Conservation (phyloP, 2,888 invertebrate species). For the Metellina segmentata region DNA sequence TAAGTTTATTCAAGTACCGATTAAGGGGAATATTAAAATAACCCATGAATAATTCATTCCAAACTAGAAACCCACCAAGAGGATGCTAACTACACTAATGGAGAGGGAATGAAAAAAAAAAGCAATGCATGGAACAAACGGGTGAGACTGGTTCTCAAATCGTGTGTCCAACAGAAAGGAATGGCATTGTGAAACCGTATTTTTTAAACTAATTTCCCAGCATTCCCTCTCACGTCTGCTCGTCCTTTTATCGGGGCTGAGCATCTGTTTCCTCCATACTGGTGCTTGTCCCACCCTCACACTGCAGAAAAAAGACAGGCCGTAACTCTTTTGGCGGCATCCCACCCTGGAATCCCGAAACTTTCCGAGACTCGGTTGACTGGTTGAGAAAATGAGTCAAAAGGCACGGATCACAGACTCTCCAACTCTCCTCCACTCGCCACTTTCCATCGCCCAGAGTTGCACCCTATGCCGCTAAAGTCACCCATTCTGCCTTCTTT, state of each 20-base stretch:
- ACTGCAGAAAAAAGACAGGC: slow-evolving; percentile 7
- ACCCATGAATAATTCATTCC: too few species aligned
- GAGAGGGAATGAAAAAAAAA: too few species aligned
- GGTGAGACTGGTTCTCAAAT: too few species aligned
- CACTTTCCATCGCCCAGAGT: slow-evolving; percentile 31
- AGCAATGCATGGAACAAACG: too few species aligned
- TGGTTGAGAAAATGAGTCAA: slow-evolving; percentile 67
- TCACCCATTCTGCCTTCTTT: neutral
- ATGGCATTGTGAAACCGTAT: neutral
- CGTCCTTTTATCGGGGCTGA: slow-evolving; percentile 40
- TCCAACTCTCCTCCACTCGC: slow-evolving; percentile 54
- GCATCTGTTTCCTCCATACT: slow-evolving; percentile 42
- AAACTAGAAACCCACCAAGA: too few species aligned
- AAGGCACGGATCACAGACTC: slow-evolving; percentile 68
- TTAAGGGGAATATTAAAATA: too few species aligned
- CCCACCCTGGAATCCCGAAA: slow-evolving; percentile 46
- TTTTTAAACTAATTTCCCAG: slow-evolving; percentile 15
- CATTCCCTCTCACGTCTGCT: slow-evolving; percentile 10
- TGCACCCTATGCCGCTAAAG: slow-evolving; percentile 30
- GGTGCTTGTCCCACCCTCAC: slow-evolving; percentile 1
- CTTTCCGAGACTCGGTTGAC: slow-evolving; percentile 54
- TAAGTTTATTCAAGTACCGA: too few species aligned
- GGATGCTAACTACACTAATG: too few species aligned
- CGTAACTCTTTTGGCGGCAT: slow-evolving; percentile 50
- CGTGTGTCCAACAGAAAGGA: too few species aligned